Evolutionary conservation across 2,888 invertebrate genomes (phyloP), one percentile per base, ranked within the genome.

Genomic region (Andrena hattorfiana): DNA sequence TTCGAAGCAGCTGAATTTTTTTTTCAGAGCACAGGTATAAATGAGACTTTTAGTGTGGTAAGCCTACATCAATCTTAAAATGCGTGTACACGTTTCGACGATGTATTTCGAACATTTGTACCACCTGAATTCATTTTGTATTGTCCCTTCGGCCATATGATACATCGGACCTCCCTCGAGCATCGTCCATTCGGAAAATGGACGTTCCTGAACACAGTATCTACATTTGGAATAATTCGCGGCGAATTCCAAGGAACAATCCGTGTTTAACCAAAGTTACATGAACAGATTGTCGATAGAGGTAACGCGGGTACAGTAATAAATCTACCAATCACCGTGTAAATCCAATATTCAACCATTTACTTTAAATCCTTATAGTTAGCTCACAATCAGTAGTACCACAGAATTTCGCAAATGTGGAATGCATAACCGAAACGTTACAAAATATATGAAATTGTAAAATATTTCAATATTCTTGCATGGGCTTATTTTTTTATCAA

Each of bases 181-280:
- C 28, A 56, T 56, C 73, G 60, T 73, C 60, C 60, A 67, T 73
- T 67, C 32, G 73, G 48, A 73, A 67, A 60, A 77, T 59, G 68
- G 56, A 74, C 68, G 48, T 51, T 78, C 54, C 20, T 42, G 10
- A 60, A 51, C n/a, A 42, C 28, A 30, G 32, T 66, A 51, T 42
- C 49, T 66, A 16, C 51, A 26, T 64, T 23, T 20, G n/a, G 10
- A 59, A n/a, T 42, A 10, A 30, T 59, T 71, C 48, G 8, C 42
- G 35, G 26, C 10, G 67, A 56, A 56, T 73, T 66, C 59, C 28
- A 74, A 74, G 66, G 7, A 35, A 35, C 13, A 42, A 2, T 42
- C 2, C 32, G 42, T 6, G 23, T 2, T n/a, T n/a, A 23, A 30
- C 7, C 20, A 20, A 63, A 7, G 20, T 23, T 32, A 23, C 20